Conservation (phyloP, 2,888 invertebrate genomes). For the Drosophila barbarae region DNA sequence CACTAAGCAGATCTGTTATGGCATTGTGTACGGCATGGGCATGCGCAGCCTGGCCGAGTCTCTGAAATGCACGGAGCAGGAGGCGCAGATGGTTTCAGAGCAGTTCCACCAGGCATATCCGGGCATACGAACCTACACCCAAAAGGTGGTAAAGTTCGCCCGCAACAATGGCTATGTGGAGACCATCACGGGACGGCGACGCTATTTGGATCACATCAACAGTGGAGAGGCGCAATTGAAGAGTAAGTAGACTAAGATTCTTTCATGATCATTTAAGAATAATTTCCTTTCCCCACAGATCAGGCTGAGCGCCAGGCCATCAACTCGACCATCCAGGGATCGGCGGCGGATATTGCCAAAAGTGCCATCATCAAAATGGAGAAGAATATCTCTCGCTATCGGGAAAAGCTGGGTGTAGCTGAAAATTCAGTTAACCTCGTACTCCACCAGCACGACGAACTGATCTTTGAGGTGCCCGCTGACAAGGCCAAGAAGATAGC, state of each 20-base stretch:
- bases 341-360: conserved; percentile 97
- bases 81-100: conserved; percentile 89
- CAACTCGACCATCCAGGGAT: conserved; percentile 97
- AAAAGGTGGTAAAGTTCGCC: conserved; percentile 83
- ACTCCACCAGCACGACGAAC: conserved; percentile 97
- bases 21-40: conserved; percentile 98
- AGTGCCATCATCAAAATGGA: conserved; percentile 92
- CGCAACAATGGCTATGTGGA: conserved; percentile 88
- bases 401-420: conserved; percentile 66
- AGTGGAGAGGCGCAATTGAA: conserved; percentile 82
- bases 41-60: conserved; percentile 88
- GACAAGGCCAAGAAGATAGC: conserved; percentile 82
- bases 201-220: conserved; percentile 88
- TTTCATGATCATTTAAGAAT: not conserved
- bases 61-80: conserved; percentile 87
- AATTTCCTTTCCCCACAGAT: conserved; percentile 78
- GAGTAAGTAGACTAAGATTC: conserved; percentile 80
- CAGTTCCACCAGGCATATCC: conserved; percentile 90
- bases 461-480: conserved; percentile 92
- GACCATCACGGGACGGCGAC: conserved; percentile 89
- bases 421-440: conserved; percentile 84
- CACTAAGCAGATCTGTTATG: conserved; percentile 96
- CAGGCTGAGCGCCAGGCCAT: conserved; percentile 97
- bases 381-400: conserved; percentile 80
- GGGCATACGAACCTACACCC: conserved; percentile 81